Conservation (phyloP, 2,888 invertebrate species). For the Neoascia interrupta region DNA sequence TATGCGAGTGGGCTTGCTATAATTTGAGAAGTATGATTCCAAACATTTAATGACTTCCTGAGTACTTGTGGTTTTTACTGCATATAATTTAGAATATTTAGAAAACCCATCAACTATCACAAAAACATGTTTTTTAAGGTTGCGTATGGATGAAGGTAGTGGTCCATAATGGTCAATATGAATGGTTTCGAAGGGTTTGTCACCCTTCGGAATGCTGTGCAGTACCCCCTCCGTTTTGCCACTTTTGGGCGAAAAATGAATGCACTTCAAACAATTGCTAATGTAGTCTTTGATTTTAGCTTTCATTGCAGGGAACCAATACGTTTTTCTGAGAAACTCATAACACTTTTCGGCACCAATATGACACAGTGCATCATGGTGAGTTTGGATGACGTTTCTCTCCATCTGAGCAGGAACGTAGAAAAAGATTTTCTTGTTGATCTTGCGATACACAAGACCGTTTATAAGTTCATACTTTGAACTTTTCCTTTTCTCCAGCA, state of each 20-base stretch:
- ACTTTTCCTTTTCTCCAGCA: slow-evolving; percentile 59
- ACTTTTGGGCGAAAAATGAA: slow-evolving; percentile 71
- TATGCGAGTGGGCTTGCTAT: slow-evolving; percentile 9
- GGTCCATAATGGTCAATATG: slow-evolving; percentile 24
- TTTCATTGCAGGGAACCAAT: slow-evolving; percentile 33
- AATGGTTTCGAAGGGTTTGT: slow-evolving; percentile 18
- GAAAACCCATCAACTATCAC: slow-evolving; percentile 2
- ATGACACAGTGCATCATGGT: too few species aligned
- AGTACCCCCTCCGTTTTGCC: slow-evolving; percentile 12
- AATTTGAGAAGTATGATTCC: slow-evolving; percentile 6
- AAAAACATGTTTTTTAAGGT: neutral
- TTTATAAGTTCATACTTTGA: slow-evolving; percentile 36
- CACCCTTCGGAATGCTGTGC: slow-evolving; percentile 23
- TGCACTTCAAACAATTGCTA: slow-evolving; percentile 16
- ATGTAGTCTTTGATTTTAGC: slow-evolving; percentile 14
- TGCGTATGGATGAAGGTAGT: neutral
- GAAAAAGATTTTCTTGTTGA: slow-evolving; percentile 32
- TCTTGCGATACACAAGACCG: slow-evolving; percentile 48
- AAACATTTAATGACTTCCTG: slow-evolving; percentile 9
- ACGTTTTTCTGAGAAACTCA: slow-evolving; percentile 20
- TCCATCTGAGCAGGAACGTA: slow-evolving; percentile 70
- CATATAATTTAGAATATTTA: neutral
- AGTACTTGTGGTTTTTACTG: neutral
- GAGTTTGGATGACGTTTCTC: slow-evolving; percentile 60
- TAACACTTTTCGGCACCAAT: too few species aligned